These are phyloP conservation scores for Seira sanloemensis DNA, from an alignment of 2,888 invertebrate genomes.

Conservation along the genomic window DNA sequence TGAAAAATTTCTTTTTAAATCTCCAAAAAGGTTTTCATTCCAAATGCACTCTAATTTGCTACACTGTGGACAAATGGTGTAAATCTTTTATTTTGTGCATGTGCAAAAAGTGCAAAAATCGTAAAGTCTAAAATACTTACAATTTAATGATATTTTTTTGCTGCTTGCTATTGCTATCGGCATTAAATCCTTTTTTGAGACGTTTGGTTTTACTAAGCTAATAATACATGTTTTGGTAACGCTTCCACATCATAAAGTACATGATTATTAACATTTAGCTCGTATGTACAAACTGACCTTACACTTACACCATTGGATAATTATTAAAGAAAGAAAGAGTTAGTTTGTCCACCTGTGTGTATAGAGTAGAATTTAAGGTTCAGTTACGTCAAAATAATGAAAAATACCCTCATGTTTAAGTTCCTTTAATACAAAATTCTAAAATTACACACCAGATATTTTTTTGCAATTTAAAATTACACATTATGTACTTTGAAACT, in stretches of 20 bases:
- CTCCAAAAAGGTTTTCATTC: not conserved
- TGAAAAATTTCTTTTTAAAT: not conserved
- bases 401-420: slow-evolving; percentile 33
- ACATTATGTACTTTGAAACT: not conserved
- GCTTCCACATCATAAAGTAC: slow-evolving; percentile 11
- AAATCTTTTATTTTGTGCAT: not conserved
- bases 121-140: not conserved
- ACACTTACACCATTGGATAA: not conserved
- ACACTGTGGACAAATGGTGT: not conserved
- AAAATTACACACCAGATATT: not conserved
- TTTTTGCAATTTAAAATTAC: not conserved
- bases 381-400: not conserved
- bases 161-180: slow-evolving; percentile 15
- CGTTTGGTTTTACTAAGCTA: not conserved
- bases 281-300: not conserved
- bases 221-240: slow-evolving; percentile 27
- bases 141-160: not conserved
- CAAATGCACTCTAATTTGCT: not conserved
- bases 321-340: no score
- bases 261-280: not conserved
- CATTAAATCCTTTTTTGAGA: not conserved
- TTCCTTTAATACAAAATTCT: not conserved
- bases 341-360: not conserved
- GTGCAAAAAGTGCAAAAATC: not conserved
- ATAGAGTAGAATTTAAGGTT: not conserved